A percentile compares a stretch with the other conserved stretches of the same genome.
These are phyloP conservation scores for Salvelinus fontinalis DNA, from an alignment of 2,113 vertebrate species.

Conservation along the genomic window DNA sequence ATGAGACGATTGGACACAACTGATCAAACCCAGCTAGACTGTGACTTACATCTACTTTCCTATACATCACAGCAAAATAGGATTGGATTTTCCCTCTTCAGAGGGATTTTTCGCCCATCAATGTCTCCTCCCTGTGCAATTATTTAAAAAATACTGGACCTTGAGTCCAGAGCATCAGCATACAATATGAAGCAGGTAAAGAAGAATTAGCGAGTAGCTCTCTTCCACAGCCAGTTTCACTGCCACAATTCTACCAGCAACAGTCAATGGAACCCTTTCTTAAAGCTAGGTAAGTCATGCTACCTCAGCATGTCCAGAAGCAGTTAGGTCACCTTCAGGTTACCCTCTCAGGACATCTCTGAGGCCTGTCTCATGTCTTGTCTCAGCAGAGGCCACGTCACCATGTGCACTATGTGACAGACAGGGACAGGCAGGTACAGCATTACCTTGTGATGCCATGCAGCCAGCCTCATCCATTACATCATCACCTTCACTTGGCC, in stretches of 20 bases:
- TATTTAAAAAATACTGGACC: not conserved
- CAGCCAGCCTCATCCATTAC: slow-evolving; percentile 67
- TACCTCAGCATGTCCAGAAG: slow-evolving; percentile 39
- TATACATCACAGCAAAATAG: slow-evolving; percentile 32
- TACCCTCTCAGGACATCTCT: slow-evolving; percentile 51
- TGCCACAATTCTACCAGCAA: too few species aligned
- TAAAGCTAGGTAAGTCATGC: not conserved
- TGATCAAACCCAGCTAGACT: slow-evolving; percentile 38
- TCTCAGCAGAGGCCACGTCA: slow-evolving; percentile 46
- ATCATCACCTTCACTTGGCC: slow-evolving; percentile 71
- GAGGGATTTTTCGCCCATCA: not conserved
- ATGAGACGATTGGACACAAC: slow-evolving; percentile 32
- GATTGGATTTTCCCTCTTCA: slow-evolving; percentile 28
- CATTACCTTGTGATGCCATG: slow-evolving; percentile 67
- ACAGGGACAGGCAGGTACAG: slow-evolving; percentile 28
- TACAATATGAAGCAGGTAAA: too few species aligned
- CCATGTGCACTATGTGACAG: slow-evolving; percentile 49
- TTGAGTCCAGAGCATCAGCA: not conserved
- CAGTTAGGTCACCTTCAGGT: slow-evolving; percentile 28
- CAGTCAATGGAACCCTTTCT: too few species aligned
- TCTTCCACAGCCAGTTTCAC: too few species aligned
- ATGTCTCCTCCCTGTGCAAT: not conserved
- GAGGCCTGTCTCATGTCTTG: slow-evolving; percentile 45
- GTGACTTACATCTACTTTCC: slow-evolving; percentile 37
- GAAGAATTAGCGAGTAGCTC: too few species aligned